These are phyloP conservation scores for Amphipoea lucens DNA, from an alignment of 2,888 invertebrate genomes.

Conservation along the genomic window DNA sequence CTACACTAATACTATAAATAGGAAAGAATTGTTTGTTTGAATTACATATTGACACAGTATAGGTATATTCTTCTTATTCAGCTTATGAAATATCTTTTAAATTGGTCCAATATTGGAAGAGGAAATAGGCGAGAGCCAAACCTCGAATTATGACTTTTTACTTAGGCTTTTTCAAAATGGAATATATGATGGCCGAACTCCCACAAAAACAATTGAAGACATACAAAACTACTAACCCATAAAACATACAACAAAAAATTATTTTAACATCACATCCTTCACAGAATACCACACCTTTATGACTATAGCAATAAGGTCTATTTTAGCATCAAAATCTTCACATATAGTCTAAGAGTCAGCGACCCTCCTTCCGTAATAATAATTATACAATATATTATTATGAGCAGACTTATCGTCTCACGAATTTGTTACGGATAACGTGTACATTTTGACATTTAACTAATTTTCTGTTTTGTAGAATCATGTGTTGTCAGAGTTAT, in stretches of 20 bases:
- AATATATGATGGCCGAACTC: background rate
- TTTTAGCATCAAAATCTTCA: background rate
- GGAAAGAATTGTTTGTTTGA: too few species aligned
- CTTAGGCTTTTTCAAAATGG: too few species aligned
- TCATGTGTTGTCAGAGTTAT: background rate
- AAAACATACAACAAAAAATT: conserved; percentile 33
- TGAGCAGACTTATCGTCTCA: conserved; percentile 60
- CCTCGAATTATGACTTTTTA: too few species aligned
- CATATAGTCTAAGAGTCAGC: conserved; percentile 53
- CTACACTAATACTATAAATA: too few species aligned
- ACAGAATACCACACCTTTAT: conserved; percentile 9
- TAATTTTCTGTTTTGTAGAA: background rate
- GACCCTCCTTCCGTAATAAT: conserved; percentile 54
- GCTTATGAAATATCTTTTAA: too few species aligned
- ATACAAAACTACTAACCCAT: conserved; percentile 68
- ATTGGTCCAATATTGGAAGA: too few species aligned
- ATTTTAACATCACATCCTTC: conserved; percentile 11
- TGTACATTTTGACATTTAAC: conserved; percentile 35
- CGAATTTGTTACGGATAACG: conserved; percentile 41
- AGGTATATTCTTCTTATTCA: too few species aligned
- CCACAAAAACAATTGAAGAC: conserved; percentile 54
- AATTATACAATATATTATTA: conserved; percentile 48
- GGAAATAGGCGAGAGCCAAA: too few species aligned
- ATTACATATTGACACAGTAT: too few species aligned
- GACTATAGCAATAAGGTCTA: background rate